These are phyloP conservation scores for Drosophila sp. DNA, from an alignment of 1,140 invertebrate species.

Conservation along the genomic window DNA sequence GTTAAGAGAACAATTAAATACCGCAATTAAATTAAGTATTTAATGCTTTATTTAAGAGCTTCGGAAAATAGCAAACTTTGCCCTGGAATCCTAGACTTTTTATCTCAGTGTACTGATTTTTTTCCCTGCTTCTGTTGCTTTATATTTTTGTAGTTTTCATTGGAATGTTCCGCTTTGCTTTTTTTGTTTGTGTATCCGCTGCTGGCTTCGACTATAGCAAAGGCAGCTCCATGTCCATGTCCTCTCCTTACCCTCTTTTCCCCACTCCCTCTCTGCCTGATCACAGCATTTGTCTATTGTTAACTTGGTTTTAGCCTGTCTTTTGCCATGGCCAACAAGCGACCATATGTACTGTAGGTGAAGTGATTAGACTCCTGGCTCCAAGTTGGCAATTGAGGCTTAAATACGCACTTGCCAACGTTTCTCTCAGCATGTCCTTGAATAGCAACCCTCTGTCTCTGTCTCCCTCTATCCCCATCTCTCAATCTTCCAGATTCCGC, in stretches of 20 bases:
- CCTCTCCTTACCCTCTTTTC: not conserved
- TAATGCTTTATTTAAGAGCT: too few relatives aligned
- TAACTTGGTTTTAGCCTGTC: constrained; percentile 60
- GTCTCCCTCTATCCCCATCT: not conserved
- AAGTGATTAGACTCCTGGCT: constrained; percentile 1
- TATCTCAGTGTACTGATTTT: too few relatives aligned
- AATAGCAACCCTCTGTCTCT: not conserved
- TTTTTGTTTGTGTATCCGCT: constrained; percentile 21
- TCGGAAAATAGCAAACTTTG: too few relatives aligned
- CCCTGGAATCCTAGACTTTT: too few relatives aligned
- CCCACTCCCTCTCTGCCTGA: not conserved
- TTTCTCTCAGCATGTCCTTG: constrained; percentile 27
- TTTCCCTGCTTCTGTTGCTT: not conserved
- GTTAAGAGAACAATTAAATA: too few relatives aligned
- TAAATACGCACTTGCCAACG: constrained; percentile 55
- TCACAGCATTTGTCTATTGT: constrained; percentile 60
- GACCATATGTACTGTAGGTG: constrained; percentile 47
- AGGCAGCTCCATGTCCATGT: constrained; percentile 59
- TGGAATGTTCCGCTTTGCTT: constrained; percentile 25
- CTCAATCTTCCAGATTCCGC: not conserved
- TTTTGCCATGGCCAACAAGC: constrained; percentile 19
- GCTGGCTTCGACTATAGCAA: not conserved
- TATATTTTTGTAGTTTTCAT: constrained; percentile 48
- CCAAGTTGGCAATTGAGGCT: constrained; percentile 49
- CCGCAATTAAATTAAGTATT: too few relatives aligned